Evolutionary conservation across 2,113 vertebrate genomes (phyloP).

Genomic region (Abramis brama): DNA sequence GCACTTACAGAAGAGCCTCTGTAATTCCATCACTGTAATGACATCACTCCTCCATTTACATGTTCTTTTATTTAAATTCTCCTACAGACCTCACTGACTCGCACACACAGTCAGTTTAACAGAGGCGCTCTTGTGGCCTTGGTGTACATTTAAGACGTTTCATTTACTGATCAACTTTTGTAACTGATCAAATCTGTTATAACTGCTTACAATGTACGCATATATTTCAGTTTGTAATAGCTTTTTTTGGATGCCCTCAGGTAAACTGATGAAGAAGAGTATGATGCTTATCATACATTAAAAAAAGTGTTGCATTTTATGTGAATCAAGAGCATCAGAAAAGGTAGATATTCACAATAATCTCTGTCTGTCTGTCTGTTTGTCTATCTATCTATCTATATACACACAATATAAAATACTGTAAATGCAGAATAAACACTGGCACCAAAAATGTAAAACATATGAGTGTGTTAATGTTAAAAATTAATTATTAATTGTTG

Average conservation of each 20-base stretch:
- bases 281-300: background rate
- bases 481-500: too few species aligned
- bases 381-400: too few species aligned
- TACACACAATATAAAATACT: background rate
- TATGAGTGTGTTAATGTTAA: background rate
- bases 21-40: background rate
- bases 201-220: background rate
- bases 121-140: background rate
- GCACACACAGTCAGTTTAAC: background rate
- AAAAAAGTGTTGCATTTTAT: background rate
- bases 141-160: too few species aligned
- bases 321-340: background rate
- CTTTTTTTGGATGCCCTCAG: too few species aligned
- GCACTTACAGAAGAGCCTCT: background rate
- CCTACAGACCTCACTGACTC: background rate
- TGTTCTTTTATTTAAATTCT: background rate
- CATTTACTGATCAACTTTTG: background rate
- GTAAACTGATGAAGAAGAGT: background rate
- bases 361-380: too few species aligned
- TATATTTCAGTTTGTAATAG: background rate
- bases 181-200: too few species aligned
- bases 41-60: background rate
- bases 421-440: background rate
- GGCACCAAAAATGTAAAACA: background rate
- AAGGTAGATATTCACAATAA: background rate